Base-by-base conservation (phyloP, 2,113 vertebrate genomes). In the Pantherophis guttatus region DNA sequence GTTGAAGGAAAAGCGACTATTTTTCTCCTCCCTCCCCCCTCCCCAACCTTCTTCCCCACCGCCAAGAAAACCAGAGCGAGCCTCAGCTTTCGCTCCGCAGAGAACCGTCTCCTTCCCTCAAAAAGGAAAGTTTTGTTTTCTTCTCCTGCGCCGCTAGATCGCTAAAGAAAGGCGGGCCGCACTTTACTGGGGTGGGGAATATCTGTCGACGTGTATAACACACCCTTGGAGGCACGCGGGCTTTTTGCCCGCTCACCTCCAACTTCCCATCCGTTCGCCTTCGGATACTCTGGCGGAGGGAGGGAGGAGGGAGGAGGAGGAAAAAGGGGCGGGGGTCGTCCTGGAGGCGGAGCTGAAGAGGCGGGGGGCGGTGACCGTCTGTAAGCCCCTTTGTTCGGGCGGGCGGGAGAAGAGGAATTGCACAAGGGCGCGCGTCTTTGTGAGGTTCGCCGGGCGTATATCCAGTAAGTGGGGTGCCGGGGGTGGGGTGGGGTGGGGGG, bases 311-410 rank as follows among this genome's bases (percentile, higher is more conserved):
- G 17, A 21, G 48, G 26, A 13, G 21, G 70, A 21, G 1, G 53
- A 3, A 12, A 33, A 55, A 19, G 11, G 90, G 90, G 62, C 52
- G 90, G 87, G 39, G 62, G 86, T 55, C 59, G 17, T 12, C 11
- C n/a, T 15, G 50, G 39, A 54, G 65, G 87, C n/a, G 62, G n/a
- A 91, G 90, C 90, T 54, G 65, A 19, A 54, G 44, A 48, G 44
- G 86, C 7, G 57, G 65, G 90, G 89, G 52, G 93, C 62, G 55
- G 93, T 4, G 58, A 21, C 86, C 39, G 88, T 39, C 53, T 39
- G 12, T 29, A 48, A 59, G 85, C 91, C 93, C 88, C 88, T 93
- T 90, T 93, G 92, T 93, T 93, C 29, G 92, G 54, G 39, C 85
- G 86, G 86, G 93, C 52, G 93, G 86, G 90, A 88, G 90, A 44